A percentile compares a stretch with the other conserved stretches of the same genome.
These are phyloP conservation scores for Tipula vernalis DNA, from an alignment of 2,888 invertebrate genomes.

Conservation along the genomic window DNA sequence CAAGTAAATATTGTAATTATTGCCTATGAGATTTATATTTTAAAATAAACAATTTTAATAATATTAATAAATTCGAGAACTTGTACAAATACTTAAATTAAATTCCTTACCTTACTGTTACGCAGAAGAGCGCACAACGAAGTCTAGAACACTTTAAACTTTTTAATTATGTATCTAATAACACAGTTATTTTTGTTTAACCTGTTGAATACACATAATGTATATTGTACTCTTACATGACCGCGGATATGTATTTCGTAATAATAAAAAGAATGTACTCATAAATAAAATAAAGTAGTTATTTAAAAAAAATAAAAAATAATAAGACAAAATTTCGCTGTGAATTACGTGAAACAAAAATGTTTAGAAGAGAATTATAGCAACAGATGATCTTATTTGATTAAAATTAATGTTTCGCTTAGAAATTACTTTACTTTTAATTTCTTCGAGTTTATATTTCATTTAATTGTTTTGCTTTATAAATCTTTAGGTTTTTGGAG, in stretches of 20 bases:
- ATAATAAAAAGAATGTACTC: background rate
- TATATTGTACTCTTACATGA: background rate
- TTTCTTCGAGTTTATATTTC: background rate
- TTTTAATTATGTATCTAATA: background rate
- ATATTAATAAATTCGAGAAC: background rate
- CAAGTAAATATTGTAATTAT: too few relatives aligned
- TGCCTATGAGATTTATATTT: too few relatives aligned
- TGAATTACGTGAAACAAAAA: background rate
- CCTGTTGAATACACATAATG: background rate
- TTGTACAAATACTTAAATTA: background rate
- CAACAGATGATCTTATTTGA: background rate
- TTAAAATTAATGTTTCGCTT: background rate
- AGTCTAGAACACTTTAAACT: background rate
- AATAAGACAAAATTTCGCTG: background rate
- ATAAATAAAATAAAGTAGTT: background rate
- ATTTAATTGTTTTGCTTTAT: background rate
- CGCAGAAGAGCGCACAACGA: background rate
- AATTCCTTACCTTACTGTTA: background rate
- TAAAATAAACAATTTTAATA: too few relatives aligned
- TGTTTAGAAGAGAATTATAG: background rate
- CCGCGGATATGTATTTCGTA: background rate
- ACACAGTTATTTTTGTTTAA: background rate
- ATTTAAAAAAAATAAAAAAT: background rate
- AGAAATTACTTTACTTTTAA: background rate
- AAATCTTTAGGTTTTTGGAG: background rate